These are phyloP conservation scores for Tinamus guttatus DNA, from an alignment of 2,113 vertebrate genomes.

Conservation along the genomic window DNA sequence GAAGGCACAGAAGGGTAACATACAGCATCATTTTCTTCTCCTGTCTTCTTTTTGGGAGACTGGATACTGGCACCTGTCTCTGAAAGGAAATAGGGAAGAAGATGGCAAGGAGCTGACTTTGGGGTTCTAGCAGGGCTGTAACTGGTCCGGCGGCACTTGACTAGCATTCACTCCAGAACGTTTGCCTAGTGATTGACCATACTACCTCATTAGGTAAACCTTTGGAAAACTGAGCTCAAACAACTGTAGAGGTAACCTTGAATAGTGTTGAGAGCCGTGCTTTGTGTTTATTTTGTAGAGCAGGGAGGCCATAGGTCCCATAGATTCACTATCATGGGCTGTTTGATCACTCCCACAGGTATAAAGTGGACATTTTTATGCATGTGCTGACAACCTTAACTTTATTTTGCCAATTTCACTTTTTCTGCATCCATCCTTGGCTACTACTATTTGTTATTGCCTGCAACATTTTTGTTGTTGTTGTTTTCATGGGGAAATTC, in stretches of 20 bases:
- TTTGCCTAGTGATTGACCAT: neutral
- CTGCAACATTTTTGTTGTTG: neutral
- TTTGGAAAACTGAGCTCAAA: neutral
- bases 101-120: neutral
- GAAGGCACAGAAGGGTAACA: neutral
- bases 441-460: constrained; percentile 20
- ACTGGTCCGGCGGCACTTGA: neutral
- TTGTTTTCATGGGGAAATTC: constrained; percentile 2
- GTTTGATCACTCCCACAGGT: neutral
- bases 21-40: neutral
- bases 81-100: neutral
- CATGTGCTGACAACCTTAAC: constrained; percentile 71
- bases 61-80: neutral
- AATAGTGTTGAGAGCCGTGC: neutral
- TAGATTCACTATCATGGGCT: neutral
- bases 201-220: neutral
- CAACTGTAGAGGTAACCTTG: neutral
- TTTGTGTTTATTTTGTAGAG: neutral
- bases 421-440: constrained; percentile 56
- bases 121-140: neutral
- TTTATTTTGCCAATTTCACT: constrained; percentile 46
- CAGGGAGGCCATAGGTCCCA: neutral
- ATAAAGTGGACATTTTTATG: neutral
- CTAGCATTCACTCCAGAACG: neutral
- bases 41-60: neutral